Evolutionary conservation across 2,797 vertebrate genomes (phyloP), one percentile per base, ranked within the genome.

Genomic region (Acridotheres tristis): DNA sequence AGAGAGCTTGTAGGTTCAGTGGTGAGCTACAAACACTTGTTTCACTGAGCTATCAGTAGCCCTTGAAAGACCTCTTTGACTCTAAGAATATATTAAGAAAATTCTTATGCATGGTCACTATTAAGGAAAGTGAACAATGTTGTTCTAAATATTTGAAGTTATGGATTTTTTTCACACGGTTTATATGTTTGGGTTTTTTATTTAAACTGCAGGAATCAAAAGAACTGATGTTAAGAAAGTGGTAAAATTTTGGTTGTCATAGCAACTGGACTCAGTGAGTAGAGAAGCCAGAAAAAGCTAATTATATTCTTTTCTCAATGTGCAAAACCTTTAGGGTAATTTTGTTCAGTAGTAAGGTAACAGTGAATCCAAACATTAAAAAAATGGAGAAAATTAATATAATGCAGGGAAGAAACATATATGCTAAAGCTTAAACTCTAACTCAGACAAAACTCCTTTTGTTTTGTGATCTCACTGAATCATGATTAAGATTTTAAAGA

Each of bases 211-310:
- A 54, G 61, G 88, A 89, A 81, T 86, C n/a, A 80, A 75, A 88
- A 79, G 11, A 68, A 66, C 26, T 61, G 63, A 32, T 66, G 38
- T 63, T 79, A 92, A 79, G 43, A 73, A 89, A 67, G 17, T 36
- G 29, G 47, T 55, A 82, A 42, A 59, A 89, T 57, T 90, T 76
- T 77, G n/a, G 94, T 92, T 92, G 91, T 74, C 87, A 80, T 96
- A 85, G 93, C 51, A 95, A 96, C 89, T 19, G 65, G 79, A 32
- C 34, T 88, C 19, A 71, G 75, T 47, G 42, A 79, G 20, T 45
- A 74, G 23, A 89, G 57, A 82, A 91, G 21, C 16, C 26, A 73
- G 66, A 75, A 80, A 69, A 76, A 84, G 47, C 36, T 81, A 85
- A 91, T 74, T 78, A 89, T 32, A 48, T 50, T 51, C 88, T 77